Percentiles rank a stretch among this genome's conserved stretches.
Conservation (phyloP, 1,140 invertebrate species). For the Macrostomum lignano region DNA sequence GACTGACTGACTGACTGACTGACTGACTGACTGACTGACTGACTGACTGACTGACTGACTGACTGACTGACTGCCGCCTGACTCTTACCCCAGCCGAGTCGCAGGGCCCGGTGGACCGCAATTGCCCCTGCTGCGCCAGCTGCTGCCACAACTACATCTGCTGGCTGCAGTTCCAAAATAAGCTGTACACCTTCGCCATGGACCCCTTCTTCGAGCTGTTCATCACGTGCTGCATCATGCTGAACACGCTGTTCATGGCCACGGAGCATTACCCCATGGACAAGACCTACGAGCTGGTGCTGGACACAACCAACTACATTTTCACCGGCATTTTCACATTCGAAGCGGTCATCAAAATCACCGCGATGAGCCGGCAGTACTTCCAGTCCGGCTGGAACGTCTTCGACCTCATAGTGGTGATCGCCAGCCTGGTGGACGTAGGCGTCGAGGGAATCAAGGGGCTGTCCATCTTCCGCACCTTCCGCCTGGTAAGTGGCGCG, state of each 20-base stretch:
- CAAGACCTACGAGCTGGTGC: conserved; percentile 33
- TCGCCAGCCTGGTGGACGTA: conserved; percentile 60
- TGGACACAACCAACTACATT: conserved; percentile 55
- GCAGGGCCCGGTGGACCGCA: conserved; percentile 50
- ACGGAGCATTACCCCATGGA: conserved; percentile 70
- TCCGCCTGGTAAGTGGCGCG: conserved; percentile 56
- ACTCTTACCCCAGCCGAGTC: too few relatives aligned
- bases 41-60: too few relatives aligned
- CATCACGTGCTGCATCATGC: conserved; percentile 80
- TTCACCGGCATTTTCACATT: conserved; percentile 41
- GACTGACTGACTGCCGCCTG: too few relatives aligned
- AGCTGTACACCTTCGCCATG: conserved; percentile 36
- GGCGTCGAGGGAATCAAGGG: conserved; percentile 65
- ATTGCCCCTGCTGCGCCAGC: conserved; percentile 46
- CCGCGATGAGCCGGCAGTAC: conserved; percentile 30
- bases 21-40: too few relatives aligned
- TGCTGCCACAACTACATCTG: conserved; percentile 9
- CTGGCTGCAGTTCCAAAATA: conserved; percentile 16
- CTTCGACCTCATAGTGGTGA: conserved; percentile 71
- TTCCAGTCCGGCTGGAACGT: conserved; percentile 75
- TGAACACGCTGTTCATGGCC: conserved; percentile 89
- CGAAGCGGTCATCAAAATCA: conserved; percentile 11
- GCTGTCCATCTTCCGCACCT: conserved; percentile 74
- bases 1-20: too few relatives aligned
- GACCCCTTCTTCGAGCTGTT: conserved; percentile 88